Base-by-base conservation (phyloP, 2,113 vertebrate species). In the Dasyprocta punctata region DNA sequence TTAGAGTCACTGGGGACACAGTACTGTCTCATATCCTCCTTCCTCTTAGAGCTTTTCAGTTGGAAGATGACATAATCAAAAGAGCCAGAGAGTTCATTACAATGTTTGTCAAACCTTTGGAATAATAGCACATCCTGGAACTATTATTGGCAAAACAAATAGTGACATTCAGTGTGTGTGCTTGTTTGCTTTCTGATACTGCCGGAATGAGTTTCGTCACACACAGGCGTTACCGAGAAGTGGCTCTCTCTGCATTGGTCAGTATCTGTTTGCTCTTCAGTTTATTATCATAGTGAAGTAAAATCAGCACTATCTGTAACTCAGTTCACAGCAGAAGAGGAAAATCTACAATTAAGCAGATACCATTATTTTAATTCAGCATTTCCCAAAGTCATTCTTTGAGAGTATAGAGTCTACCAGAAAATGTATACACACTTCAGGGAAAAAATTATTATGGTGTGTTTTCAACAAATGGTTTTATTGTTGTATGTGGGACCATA, bases 121-220 rank as follows among this genome's bases (percentile, higher is more conserved):
- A 97, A 96, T 92, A 98, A 89, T n/a, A 93, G 95, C 89, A 97
- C 90, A 98, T 98, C 93, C 97, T 98, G 97, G 92, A 98, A 67
- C 87, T 97, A 96, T 97, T 96, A 78, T 96, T 98, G 87, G 65
- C 87, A 97, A 67, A 88, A 86, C 78, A 97, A 98, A 98, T 30
- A 98, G 81, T 54, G 90, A 95, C 95, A 98, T 80, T 93, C 61
- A 61, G 78, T 20, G 8, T 92, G 97, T 75, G 60, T 96, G 7
- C 65, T 94, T 94, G 52, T 97, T 94, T 96, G 92, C 85, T 94
- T 82, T 96, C 41, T 94, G 85, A 97, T 98, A 97, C 82, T 93
- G 60, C 41, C 91, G 61, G 61, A 91, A 90, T 60, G 73, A 90
- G 73, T 93, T 61, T 93, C 90, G 20, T 95, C 75, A 86, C 28